Evolutionary conservation across 2,797 vertebrate species (phyloP), one percentile per base, ranked within the genome.

Genomic region (Leucoraja ocellata): DNA sequence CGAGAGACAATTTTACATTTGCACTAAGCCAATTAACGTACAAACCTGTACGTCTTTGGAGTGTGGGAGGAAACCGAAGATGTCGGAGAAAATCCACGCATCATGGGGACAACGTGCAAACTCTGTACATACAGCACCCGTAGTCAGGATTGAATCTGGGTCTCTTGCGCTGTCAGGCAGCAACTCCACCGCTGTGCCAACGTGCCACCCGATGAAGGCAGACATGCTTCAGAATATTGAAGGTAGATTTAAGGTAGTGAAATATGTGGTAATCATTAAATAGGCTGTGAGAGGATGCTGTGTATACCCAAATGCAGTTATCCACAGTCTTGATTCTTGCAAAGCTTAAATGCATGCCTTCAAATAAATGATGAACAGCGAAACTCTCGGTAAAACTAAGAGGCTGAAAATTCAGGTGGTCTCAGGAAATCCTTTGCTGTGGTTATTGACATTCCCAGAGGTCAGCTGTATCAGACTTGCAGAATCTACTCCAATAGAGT

Each of bases 341-440:
- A 7, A 68, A 36, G 28, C 83, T 14, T 13, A 14, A 63, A n/a
- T 36, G n/a, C 63, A 23, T 21, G 68, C n/a, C 58, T 86, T 14
- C 61, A 86, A 86, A 63, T 86, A 63, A 63, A 5, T 36, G 16
- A 68, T 88, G 63, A 88, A 36, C 65, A 68, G 23, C 4, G n/a
- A 68, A 46, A 13, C 58, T n/a, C 1, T 65, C 32, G 5, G 16
- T 88, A 88, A 68, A 88, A 68, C 61, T 68, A 68, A 88, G 61
- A 88, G 84, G n/a, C n/a, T 88, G 63, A 68, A 68, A 36, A 36
- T 36, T 88, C 61, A 36, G 84, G 61, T 88, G 32, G 18, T 68
- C n/a, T 32, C 61, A 68, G n/a, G 84, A 68, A 36, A 88, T 68
- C 63, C n/a, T 68, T 88, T 88, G 61, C 84, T 88, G 61, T n/a